Base-by-base conservation (phyloP, 2,888 invertebrate genomes). In the Catocala nupta region DNA sequence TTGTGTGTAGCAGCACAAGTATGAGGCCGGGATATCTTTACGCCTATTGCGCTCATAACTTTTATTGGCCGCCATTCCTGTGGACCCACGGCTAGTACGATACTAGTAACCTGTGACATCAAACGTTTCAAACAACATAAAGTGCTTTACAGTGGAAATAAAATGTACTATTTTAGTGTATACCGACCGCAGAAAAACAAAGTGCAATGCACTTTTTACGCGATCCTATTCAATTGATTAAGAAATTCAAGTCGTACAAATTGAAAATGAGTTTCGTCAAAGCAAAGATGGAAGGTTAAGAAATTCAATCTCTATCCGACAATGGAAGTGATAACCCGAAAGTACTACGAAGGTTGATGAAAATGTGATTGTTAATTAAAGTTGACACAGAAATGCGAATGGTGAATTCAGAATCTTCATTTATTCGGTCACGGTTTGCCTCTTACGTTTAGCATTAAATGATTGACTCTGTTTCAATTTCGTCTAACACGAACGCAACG, bases 391-490 rank as follows among this genome's bases (percentile, higher is more conserved):
- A 94, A 93, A 92, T 89, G 85, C 89, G 87, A 89, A 86, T 89
- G 81, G 87, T 89, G 90, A 89, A 93, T 90, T 90, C 87, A 85
- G 90, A 92, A 91, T 92, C 91, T 90, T 93, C 92, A 91, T 94
- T 93, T 92, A 90, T 92, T 89, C 84, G 88, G 93, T 91, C 90
- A 93, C 91, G 94, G 90, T 86, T 90, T 89, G 86, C 85, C 86
- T 91, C 89, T 91, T 88, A 86, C 91, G 90, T 90, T 92, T 90
- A 90, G 90, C 88, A 90, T 93, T 92, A 92, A 93, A 93, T 93
- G 91, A 91, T 91, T 88, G 93, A 92, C 93, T 91, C 89, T 92
- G 93, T 93, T 93, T 93, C 93, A 93, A 94, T 94, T 94, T 92
- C 89, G 86, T 90, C 83, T 90, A 92, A 94, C 94, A 94, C 85